These are phyloP conservation scores for Amphibalanus amphitrite DNA, from an alignment of 1,140 invertebrate genomes.

Conservation along the genomic window DNA sequence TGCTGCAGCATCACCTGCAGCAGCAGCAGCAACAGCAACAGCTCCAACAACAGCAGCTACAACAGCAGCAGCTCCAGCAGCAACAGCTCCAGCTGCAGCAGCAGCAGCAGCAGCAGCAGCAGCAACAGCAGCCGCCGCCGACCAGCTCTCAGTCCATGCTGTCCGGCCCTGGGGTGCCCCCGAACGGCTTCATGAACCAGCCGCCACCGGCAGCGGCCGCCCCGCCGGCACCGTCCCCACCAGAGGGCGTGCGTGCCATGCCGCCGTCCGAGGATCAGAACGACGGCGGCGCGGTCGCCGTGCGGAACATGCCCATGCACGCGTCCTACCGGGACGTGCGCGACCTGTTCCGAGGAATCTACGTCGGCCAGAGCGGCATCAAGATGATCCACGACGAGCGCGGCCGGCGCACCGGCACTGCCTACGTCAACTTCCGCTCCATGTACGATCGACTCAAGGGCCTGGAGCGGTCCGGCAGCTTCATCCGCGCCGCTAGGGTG, in stretches of 20 bases:
- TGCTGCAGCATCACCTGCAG: too few relatives aligned
- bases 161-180: too few relatives aligned
- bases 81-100: too few relatives aligned
- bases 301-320: constrained; percentile 43
- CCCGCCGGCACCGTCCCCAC: background rate
- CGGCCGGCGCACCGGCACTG: constrained; percentile 56
- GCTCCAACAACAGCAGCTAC: too few relatives aligned
- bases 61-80: too few relatives aligned
- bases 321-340: constrained; percentile 57
- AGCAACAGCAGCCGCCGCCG: background rate
- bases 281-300: constrained; percentile 30
- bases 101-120: too few relatives aligned
- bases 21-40: too few relatives aligned
- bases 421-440: constrained; percentile 51
- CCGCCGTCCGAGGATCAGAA: background rate
- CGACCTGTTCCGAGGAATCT: constrained; percentile 54
- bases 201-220: too few relatives aligned
- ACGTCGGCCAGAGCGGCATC: constrained; percentile 60
- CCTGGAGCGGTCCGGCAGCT: constrained; percentile 35
- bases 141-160: background rate
- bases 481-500: constrained; percentile 7
- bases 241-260: background rate
- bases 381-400: constrained; percentile 63
- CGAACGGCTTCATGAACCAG: background rate
- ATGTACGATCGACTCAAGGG: constrained; percentile 47